Evolutionary conservation across 2,888 invertebrate genomes (phyloP), one percentile per base, ranked within the genome.

Genomic region (Pristionchus exspectatus): DNA sequence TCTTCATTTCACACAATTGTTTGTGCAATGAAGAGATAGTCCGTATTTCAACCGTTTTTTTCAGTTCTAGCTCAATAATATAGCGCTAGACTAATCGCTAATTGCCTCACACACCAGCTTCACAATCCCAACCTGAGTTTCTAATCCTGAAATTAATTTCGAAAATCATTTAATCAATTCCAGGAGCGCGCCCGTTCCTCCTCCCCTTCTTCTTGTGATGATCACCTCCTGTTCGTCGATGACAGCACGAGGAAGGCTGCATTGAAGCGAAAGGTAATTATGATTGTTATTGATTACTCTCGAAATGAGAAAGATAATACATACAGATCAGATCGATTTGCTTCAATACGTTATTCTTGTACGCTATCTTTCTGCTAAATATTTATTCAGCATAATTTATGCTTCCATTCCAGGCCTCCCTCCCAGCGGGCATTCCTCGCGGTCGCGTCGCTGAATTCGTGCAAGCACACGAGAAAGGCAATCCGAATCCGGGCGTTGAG

Each of bases 401-500:
- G 33, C 33, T 9, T 33, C 2, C 24, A 66, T 18, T 66, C 2
- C n/a, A 89, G 83, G 83, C 89, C 24, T 89, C 89, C 72, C 83
- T 89, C 27, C 89, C 89, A 2, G 89, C 83, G 24, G 89, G 89
- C 24, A 83, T 89, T 44, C 89, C 89, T 44, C 89, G 89, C 24
- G 89, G 89, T 3, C 91, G 92, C 83, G 94, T 94, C 5, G 90
- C 91, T n/a, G 93, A 93, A 50, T 94, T 92, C 88, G 91, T 94
- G 74, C 91, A 90, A 50, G 92, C 92, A 66, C 94, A 94, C 90
- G 94, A 94, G 90, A 90, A 92, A 74, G 93, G 94, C 24, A 93
- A 93, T 83, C 93, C 92, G 69, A 93, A 93, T 90, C 93, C 94
- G 86, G 93, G 93, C 18, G 83, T 83, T 12, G 83, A 44, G 44